Evolutionary conservation across 2,888 invertebrate genomes (phyloP).

Genomic region (Spodoptera littoralis): DNA sequence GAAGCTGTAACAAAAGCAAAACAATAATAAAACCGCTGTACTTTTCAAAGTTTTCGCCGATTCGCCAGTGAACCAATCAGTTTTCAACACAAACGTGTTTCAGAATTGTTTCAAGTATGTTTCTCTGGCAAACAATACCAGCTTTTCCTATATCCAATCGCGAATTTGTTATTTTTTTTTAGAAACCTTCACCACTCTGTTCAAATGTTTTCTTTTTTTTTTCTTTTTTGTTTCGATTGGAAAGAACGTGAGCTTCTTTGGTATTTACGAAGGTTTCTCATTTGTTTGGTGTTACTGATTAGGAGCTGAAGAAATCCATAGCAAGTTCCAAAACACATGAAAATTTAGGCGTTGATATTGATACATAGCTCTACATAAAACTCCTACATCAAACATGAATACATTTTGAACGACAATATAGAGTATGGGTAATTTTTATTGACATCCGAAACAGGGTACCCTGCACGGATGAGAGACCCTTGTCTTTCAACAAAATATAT

Average conservation of each 20-base stretch:
- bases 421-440: slow-evolving; percentile 12
- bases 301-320: too few species aligned
- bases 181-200: slow-evolving; percentile 21
- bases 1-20: slow-evolving; percentile 14
- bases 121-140: slow-evolving; percentile 31
- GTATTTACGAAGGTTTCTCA: background rate
- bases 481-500: background rate
- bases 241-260: slow-evolving; percentile 5
- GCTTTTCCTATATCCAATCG: slow-evolving; percentile 30
- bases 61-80: slow-evolving; percentile 35
- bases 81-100: slow-evolving; percentile 25
- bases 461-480: slow-evolving; percentile 3
- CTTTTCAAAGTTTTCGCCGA: slow-evolving; percentile 31
- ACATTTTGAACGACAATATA: too few species aligned
- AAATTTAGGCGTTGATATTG: too few species aligned
- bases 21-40: slow-evolving; percentile 23
- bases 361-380: too few species aligned
- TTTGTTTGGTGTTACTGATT: too few species aligned
- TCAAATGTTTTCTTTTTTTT: slow-evolving; percentile 30
- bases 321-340: too few species aligned
- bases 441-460: background rate
- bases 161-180: slow-evolving; percentile 35
- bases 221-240: slow-evolving; percentile 3
- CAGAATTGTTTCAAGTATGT: slow-evolving; percentile 45
- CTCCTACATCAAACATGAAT: too few species aligned